These are phyloP conservation scores for Parauchenoglanis punctatus DNA, from an alignment of 2,797 vertebrate species.

Conservation along the genomic window DNA sequence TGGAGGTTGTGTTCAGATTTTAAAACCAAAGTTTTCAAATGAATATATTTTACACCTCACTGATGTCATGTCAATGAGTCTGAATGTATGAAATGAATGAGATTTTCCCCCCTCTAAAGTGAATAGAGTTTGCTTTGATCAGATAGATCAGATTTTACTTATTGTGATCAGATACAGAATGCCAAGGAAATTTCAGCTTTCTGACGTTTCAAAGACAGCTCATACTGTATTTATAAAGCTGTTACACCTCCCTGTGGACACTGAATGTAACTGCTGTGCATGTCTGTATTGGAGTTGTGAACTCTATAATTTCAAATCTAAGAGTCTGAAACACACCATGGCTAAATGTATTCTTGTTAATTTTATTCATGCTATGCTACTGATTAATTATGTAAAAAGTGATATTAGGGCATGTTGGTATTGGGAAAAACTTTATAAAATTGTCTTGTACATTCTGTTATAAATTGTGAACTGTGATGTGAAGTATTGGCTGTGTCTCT, in stretches of 20 bases:
- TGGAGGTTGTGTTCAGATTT: not conserved
- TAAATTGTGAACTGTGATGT: not conserved
- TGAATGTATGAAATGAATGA: not conserved
- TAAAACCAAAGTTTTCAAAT: constrained; percentile 2
- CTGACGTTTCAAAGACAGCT: not conserved
- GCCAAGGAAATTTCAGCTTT: not conserved
- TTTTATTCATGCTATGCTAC: not conserved
- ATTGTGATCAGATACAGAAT: not conserved
- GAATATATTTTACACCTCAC: not conserved
- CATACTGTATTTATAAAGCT: not conserved
- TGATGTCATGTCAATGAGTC: not conserved
- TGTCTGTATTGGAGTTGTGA: not conserved
- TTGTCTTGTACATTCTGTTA: not conserved
- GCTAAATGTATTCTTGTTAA: not conserved
- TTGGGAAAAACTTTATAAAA: not conserved
- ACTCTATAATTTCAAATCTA: not conserved
- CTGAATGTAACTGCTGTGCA: constrained; percentile 11
- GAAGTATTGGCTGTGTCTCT: not conserved
- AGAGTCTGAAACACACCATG: no score
- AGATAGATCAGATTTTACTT: not conserved
- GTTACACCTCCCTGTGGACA: constrained; percentile 32
- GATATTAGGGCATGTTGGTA: not conserved
- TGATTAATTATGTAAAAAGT: not conserved
- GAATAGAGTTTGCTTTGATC: not conserved
- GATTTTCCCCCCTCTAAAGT: not conserved